Evolutionary conservation across 2,888 invertebrate species (phyloP).

Genomic region (Gastracanthus pulcherrimus): DNA sequence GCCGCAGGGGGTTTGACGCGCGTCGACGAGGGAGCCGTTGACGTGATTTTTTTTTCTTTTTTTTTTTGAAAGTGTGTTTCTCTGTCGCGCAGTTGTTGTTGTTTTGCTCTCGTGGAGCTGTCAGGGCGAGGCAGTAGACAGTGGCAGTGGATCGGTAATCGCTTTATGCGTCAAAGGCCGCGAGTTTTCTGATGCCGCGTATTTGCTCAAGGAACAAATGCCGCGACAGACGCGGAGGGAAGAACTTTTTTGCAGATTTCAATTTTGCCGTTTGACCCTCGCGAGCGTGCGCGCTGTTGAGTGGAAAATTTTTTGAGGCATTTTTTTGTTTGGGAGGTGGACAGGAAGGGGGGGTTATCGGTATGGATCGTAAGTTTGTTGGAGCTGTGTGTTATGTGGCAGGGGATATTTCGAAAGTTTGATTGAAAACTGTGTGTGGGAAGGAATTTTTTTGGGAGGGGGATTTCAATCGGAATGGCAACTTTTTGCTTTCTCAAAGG

Average conservation of each 20-base stretch:
- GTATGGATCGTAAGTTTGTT: background rate
- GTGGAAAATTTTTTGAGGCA: background rate
- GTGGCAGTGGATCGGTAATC: conserved; percentile 2
- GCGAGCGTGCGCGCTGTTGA: background rate
- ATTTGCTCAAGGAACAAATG: conserved; percentile 5
- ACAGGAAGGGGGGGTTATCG: background rate
- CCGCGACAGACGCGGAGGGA: background rate
- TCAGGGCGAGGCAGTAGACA: no score
- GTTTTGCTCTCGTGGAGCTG: background rate
- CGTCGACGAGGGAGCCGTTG: background rate
- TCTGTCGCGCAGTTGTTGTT: no score
- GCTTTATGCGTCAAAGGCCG: conserved; percentile 16
- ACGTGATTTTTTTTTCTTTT: conserved; percentile 1
- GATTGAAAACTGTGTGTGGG: background rate
- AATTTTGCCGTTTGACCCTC: conserved; percentile 20
- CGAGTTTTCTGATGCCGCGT: background rate
- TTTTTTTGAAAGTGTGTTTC: background rate
- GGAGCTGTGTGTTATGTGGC: background rate
- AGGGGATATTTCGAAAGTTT: background rate
- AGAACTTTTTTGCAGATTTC: background rate
- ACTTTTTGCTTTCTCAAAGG: background rate
- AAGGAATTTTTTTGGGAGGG: background rate
- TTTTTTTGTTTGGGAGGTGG: background rate
- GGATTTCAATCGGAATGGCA: background rate
- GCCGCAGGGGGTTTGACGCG: conserved; percentile 13